Conservation (phyloP, 2,888 invertebrate genomes). For the Deroplatys truncata region DNA sequence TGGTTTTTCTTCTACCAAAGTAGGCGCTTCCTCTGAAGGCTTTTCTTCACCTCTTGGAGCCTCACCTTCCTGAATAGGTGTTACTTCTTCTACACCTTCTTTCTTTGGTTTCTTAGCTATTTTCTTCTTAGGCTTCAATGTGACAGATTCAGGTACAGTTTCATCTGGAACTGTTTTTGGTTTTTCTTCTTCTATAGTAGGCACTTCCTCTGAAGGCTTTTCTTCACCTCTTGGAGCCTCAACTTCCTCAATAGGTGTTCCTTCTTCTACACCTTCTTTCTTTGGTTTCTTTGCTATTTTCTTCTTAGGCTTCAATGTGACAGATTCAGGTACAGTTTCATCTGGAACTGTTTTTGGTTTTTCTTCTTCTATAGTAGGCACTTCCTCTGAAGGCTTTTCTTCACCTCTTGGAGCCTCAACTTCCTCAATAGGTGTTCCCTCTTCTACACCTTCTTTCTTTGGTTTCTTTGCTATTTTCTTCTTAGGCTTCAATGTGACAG, state of each 20-base stretch:
- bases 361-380: conserved; percentile 30
- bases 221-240: not conserved
- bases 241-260: not conserved
- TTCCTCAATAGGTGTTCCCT: not conserved
- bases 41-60: not conserved
- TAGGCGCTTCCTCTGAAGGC: conserved; percentile 24
- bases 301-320: not conserved
- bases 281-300: conserved; percentile 37
- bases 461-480: conserved; percentile 32
- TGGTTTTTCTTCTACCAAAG: conserved; percentile 20
- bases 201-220: conserved; percentile 8
- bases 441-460: conserved; percentile 20
- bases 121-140: not conserved
- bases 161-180: conserved; percentile 8
- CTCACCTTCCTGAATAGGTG: not conserved
- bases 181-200: conserved; percentile 22
- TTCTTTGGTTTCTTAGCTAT: conserved; percentile 29
- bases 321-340: conserved; percentile 6
- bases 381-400: conserved; percentile 24
- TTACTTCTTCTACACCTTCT: conserved; percentile 9
- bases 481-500: conserved; percentile 4
- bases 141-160: not conserved
- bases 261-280: conserved; percentile 35
- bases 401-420: not conserved
- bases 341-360: conserved; percentile 29